phyloP scores from a whole-genome alignment of 2,113 vertebrate genomes.

The Microtus montanus region DNA sequence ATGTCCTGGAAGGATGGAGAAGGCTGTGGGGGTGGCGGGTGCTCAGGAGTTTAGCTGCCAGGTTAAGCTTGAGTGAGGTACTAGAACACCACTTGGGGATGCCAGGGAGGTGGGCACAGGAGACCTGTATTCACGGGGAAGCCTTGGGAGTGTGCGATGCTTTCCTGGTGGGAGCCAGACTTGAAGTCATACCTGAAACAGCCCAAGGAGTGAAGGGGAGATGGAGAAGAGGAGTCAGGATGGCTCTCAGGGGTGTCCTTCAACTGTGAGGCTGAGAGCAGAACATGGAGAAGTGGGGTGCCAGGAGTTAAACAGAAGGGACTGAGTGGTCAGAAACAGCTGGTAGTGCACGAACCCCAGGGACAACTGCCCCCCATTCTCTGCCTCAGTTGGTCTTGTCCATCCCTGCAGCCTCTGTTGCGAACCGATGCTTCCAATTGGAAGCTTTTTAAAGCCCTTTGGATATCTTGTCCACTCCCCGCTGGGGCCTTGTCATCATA shows the following conservation, averaged over 20 bases:
- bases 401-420: neutral
- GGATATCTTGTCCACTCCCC: neutral
- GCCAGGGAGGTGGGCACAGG: neutral
- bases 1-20: constrained; percentile 15
- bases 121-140: neutral
- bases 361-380: neutral
- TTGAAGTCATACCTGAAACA: neutral
- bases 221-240: neutral
- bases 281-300: neutral
- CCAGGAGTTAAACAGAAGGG: neutral
- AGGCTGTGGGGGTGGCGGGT: neutral
- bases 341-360: neutral
- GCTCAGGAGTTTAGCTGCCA: neutral
- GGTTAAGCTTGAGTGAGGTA: neutral
- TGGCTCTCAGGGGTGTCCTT: neutral
- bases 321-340: neutral
- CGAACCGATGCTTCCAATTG: neutral
- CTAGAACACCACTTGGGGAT: neutral
- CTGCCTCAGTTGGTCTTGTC: neutral
- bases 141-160: neutral
- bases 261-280: neutral
- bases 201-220: neutral
- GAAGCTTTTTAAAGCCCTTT: neutral
- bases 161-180: neutral
- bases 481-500: neutral